These are phyloP conservation scores for Dunckerocampus dactyliophorus DNA, from an alignment of 2,113 vertebrate genomes.

Conservation along the genomic window DNA sequence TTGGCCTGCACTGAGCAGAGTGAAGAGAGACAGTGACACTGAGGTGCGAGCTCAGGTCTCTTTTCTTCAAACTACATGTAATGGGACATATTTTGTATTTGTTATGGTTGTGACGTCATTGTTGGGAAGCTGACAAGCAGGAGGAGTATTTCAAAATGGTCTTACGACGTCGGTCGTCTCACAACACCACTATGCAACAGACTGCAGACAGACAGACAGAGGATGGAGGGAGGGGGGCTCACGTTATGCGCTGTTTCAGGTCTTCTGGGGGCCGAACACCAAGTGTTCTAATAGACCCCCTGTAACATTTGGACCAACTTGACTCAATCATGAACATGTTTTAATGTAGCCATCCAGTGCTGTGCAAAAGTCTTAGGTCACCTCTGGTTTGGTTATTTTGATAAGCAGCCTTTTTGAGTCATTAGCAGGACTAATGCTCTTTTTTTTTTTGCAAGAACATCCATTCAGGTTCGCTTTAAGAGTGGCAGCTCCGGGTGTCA, in stretches of 20 bases:
- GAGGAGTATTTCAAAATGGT: constrained; percentile 1
- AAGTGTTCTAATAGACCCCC: constrained; percentile 12
- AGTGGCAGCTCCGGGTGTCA: too few species aligned
- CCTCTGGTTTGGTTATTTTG: too few species aligned
- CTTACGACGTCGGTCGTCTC: constrained; percentile 12
- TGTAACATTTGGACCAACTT: constrained; percentile 9
- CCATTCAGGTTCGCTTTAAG: too few species aligned
- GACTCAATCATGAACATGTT: constrained; percentile 33
- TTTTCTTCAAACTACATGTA: constrained; percentile 11
- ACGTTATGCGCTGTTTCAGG: too few species aligned
- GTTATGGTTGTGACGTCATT: constrained; percentile 34
- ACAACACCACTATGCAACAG: constrained; percentile 40
- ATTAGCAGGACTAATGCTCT: too few species aligned
- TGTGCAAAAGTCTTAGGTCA: neutral
- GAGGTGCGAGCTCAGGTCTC: neutral
- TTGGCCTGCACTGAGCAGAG: neutral
- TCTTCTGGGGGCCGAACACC: too few species aligned
- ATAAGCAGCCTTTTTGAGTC: too few species aligned
- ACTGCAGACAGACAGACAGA: constrained; percentile 32
- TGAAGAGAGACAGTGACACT: neutral
- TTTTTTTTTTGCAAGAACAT: too few species aligned
- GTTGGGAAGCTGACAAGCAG: constrained; percentile 10
- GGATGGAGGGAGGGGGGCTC: neutral
- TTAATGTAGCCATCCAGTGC: neutral
- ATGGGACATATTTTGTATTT: constrained; percentile 24